These are phyloP conservation scores for Philonicus albiceps DNA, from an alignment of 2,888 invertebrate species.

Conservation along the genomic window DNA sequence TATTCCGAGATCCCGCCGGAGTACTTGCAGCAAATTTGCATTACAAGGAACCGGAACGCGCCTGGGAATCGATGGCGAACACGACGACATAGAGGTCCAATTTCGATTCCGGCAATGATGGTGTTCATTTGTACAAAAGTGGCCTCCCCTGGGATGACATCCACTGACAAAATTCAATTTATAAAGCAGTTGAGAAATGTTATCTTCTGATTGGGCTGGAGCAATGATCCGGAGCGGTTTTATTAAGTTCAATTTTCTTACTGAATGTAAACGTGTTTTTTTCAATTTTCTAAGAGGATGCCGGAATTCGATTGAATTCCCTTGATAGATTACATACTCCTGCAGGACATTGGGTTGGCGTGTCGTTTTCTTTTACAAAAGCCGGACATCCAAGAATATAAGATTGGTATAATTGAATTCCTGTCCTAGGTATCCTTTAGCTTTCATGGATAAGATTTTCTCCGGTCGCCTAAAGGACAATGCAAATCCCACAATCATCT, in stretches of 20 bases:
- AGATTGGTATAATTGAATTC: neutral
- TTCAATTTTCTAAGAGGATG: neutral
- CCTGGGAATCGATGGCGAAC: neutral
- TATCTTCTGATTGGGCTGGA: neutral
- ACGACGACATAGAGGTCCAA: neutral
- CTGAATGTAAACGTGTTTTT: neutral
- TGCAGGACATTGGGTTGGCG: neutral
- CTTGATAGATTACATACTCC: neutral
- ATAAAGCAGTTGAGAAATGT: neutral
- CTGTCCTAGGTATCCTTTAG: neutral
- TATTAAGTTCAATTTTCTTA: neutral
- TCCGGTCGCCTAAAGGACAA: neutral
- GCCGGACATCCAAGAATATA: neutral
- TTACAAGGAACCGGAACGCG: neutral
- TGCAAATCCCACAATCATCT: neutral
- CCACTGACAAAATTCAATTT: slow-evolving; percentile 9
- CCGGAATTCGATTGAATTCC: neutral
- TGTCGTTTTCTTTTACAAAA: neutral
- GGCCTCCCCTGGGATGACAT: neutral
- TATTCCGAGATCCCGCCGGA: neutral
- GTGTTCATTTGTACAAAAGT: slow-evolving; percentile 5
- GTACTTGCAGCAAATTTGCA: neutral
- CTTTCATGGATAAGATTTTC: neutral
- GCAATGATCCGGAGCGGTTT: slow-evolving; percentile 4
- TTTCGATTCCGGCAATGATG: neutral